Percentiles rank a stretch among this genome's conserved stretches.
These are phyloP conservation scores for Leptothorax acervorum DNA, from an alignment of 2,888 invertebrate genomes.

Conservation along the genomic window DNA sequence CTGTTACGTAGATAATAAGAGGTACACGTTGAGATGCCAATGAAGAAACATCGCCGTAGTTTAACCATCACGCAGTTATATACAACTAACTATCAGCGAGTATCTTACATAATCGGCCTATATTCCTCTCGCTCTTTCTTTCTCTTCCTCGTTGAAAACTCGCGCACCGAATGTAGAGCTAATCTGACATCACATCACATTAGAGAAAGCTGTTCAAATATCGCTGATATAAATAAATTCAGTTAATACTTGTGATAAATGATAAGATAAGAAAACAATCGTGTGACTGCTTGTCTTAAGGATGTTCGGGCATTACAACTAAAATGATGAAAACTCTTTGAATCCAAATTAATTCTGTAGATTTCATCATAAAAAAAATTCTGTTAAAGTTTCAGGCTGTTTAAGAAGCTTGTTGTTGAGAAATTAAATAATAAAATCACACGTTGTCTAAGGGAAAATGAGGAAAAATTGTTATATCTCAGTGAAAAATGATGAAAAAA, in stretches of 20 bases:
- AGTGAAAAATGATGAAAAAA: no score
- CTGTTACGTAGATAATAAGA: constrained; percentile 46
- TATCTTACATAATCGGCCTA: constrained; percentile 39
- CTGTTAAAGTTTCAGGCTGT: no score
- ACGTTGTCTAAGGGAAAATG: no score
- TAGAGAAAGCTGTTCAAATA: constrained; percentile 1
- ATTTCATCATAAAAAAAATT: no score
- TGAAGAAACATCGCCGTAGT: constrained; percentile 27
- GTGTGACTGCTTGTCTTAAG: not conserved
- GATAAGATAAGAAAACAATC: constrained; percentile 1
- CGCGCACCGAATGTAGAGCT: not conserved
- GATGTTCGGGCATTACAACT: no score
- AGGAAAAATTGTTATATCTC: no score
- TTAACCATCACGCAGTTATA: constrained; percentile 28
- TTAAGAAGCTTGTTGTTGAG: no score
- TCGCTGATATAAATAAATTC: not conserved
- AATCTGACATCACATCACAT: not conserved
- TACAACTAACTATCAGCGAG: constrained; percentile 18
- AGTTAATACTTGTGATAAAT: not conserved
- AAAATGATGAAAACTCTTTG: no score
- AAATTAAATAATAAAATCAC: no score
- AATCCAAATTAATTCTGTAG: no score
- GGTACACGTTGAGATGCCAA: constrained; percentile 27
- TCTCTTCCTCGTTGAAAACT: not conserved
- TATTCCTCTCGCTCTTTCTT: not conserved